Base-by-base conservation (phyloP, 2,888 invertebrate species). In the Scaptomyza cyrtandrae region DNA sequence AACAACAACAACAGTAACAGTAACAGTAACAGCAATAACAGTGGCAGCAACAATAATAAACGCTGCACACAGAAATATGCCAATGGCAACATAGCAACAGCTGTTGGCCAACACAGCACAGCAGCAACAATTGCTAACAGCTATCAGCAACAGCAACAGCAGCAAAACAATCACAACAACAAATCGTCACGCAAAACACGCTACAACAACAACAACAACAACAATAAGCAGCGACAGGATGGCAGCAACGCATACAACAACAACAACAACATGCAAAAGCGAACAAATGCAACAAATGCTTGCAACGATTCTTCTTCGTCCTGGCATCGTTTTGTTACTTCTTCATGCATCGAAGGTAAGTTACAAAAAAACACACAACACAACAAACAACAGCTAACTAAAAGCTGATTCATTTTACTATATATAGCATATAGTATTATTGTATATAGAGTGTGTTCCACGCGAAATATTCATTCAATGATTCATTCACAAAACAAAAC, bases 271-370 rank as follows among this genome's bases (percentile, higher is more conserved):
- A 19, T 64, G 44, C 73, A 76, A 16, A 78, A 80, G 31, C 72
- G 78, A 31, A 75, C 5, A 6, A 6, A 64, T 65, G 58, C 19
- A 7, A 33, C 35, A 41, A 41, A 41, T 16, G 39, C 45, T 11
- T 57, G 50, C 82, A 56, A 81, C 46, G 78, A 75, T 31, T 52
- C 71, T 62, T 81, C 86, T 31, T 52, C 71, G 63, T 81, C 86
- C 75, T 88, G 86, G 67, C 76, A 71, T 44, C 80, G 76, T n/a
- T 80, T 76, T 66, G 80, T 73, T 50, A 60, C 64, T 71, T 84
- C 90, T 90, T 89, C 89, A 84, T 80, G 78, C 78, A 78, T 65
- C 78, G 89, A 90, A 90, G 90, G 90, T 90, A 57, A 89, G 89
- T 83, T 13, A 33, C 16, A 50, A 37, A 37, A 16, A 41, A 6